A percentile compares a stretch with the other conserved stretches of the same genome.
These are phyloP conservation scores for Chalcosyrphus nemorum DNA, from an alignment of 2,888 invertebrate species.

Conservation along the genomic window DNA sequence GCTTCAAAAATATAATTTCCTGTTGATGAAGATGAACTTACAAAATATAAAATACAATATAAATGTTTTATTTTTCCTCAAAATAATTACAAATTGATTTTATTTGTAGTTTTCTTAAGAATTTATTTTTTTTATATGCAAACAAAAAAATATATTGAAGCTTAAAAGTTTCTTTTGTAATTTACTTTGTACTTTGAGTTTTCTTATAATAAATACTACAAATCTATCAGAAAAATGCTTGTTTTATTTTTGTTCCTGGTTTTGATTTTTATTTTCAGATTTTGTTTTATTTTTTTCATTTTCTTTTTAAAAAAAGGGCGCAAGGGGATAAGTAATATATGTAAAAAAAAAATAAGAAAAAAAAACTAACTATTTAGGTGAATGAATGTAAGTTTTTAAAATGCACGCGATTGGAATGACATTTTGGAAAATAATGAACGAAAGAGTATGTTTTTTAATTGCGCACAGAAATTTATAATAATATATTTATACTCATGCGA, in stretches of 20 bases:
- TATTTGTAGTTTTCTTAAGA: background rate
- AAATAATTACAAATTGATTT: background rate
- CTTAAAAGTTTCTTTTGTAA: background rate
- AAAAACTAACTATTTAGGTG: constrained; percentile 8
- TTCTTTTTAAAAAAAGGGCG: too few relatives aligned
- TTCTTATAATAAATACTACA: constrained; percentile 13
- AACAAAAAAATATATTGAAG: background rate
- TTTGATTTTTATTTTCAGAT: background rate
- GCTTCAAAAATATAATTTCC: background rate
- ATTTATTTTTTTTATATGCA: background rate
- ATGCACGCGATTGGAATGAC: constrained; percentile 38
- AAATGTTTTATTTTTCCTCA: background rate
- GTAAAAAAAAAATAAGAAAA: constrained; percentile 8
- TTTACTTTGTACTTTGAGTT: constrained; percentile 11
- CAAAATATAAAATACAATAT: background rate
- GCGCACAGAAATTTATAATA: constrained; percentile 56
- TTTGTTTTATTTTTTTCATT: constrained; percentile 27
- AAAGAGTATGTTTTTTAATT: constrained; percentile 27
- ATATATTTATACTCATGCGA: constrained; percentile 9
- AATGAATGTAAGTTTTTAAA: constrained; percentile 40
- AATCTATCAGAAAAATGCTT: background rate
- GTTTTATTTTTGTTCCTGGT: constrained; percentile 12
- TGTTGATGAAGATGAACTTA: background rate
- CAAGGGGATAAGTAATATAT: constrained; percentile 55
- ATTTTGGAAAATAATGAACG: constrained; percentile 3